A percentile compares a stretch with the other conserved stretches of the same genome.
phyloP scores from a whole-genome alignment of 2,113 vertebrate species.

The Struthio camelus region DNA sequence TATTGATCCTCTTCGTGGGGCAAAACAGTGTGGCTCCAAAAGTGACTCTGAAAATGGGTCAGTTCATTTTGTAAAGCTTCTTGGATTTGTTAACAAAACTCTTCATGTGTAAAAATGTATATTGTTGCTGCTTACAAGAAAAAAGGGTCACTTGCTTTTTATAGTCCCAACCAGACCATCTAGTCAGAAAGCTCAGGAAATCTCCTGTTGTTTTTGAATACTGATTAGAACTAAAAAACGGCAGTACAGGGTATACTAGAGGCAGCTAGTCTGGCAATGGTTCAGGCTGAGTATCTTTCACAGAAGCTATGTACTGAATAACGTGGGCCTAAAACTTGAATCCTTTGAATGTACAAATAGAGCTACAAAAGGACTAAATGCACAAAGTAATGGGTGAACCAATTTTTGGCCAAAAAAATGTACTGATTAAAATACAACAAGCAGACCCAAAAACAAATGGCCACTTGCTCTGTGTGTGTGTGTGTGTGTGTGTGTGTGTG shows the following conservation, averaged over 20 bases:
- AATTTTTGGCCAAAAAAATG: not conserved
- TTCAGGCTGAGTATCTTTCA: not conserved
- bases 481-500: too few species aligned
- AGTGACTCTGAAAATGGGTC: not conserved
- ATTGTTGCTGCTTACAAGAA: not conserved
- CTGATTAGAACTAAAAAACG: not conserved
- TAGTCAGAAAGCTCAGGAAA: not conserved
- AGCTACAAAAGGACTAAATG: not conserved
- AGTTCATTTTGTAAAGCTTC: not conserved
- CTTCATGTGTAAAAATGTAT: not conserved
- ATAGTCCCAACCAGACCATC: not conserved
- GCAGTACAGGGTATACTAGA: not conserved
- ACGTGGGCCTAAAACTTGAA: accelerated
- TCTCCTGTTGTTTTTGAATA: slow-evolving; percentile 1
- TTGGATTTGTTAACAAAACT: not conserved
- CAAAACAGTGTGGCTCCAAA: not conserved
- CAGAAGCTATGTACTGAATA: not conserved
- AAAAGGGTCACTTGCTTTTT: not conserved
- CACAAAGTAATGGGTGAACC: not conserved
- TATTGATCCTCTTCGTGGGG: not conserved
- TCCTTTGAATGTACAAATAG: not conserved
- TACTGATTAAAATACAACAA: not conserved
- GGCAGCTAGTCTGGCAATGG: not conserved
- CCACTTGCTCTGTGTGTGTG: too few species aligned
- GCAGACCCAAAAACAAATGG: not conserved